Conservation (phyloP, 2,888 invertebrate species). For the Nowickia ferox region DNA sequence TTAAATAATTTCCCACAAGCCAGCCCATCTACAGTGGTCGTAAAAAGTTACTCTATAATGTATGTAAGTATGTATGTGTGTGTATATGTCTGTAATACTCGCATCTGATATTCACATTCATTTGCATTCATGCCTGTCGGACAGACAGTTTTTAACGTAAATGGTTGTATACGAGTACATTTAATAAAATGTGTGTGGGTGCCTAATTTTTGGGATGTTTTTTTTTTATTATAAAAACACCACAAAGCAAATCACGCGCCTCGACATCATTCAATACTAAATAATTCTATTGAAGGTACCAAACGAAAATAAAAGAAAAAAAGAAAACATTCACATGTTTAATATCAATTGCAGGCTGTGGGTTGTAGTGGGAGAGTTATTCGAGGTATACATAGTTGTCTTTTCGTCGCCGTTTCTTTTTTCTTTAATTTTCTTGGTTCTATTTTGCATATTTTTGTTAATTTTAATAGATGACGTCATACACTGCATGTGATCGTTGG, state of each 20-base stretch:
- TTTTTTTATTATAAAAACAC: conserved; percentile 48
- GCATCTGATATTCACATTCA: neutral
- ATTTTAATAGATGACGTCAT: conserved; percentile 61
- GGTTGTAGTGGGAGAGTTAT: conserved; percentile 53
- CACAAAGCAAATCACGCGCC: conserved; percentile 69
- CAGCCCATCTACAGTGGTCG: conserved; percentile 1
- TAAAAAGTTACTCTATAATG: neutral
- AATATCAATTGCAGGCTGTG: conserved; percentile 62
- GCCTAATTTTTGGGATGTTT: conserved; percentile 46
- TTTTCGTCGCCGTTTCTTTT: conserved; percentile 3
- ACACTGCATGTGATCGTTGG: conserved; percentile 69
- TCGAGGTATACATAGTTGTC: conserved; percentile 5
- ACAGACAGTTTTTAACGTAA: conserved; percentile 7
- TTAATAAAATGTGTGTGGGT: conserved; percentile 50
- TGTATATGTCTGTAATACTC: neutral
- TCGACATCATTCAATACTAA: conserved; percentile 50
- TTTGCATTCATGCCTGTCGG: neutral
- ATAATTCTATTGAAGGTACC: conserved; percentile 25
- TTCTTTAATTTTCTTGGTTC: neutral
- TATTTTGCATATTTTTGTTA: neutral
- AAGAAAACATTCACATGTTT: conserved; percentile 67
- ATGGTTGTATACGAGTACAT: neutral
- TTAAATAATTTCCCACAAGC: conserved; percentile 12
- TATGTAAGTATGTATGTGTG: neutral
- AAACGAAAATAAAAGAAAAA: neutral